These are phyloP conservation scores for Drosophila burlai DNA, from an alignment of 1,140 invertebrate species.

Conservation along the genomic window DNA sequence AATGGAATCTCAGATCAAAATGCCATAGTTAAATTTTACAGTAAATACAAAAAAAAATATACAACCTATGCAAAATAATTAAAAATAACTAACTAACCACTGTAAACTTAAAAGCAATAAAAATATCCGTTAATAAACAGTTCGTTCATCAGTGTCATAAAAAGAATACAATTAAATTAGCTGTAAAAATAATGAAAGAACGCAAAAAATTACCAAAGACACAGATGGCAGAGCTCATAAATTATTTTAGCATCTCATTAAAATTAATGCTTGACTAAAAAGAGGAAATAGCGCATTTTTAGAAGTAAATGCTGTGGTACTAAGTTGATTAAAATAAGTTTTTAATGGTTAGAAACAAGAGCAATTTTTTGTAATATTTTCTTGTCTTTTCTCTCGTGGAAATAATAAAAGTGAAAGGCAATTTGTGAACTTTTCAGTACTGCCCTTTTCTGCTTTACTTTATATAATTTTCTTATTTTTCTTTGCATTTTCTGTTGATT, in stretches of 20 bases:
- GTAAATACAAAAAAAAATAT: too few relatives aligned
- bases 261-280: slow-evolving; percentile 1
- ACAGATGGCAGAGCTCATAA: neutral
- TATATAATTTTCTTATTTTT: neutral
- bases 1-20: too few relatives aligned
- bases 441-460: slow-evolving; percentile 18
- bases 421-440: slow-evolving; percentile 46
- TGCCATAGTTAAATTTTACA: too few relatives aligned
- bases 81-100: neutral
- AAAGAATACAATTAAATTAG: slow-evolving; percentile 16
- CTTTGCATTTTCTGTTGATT: slow-evolving; percentile 8
- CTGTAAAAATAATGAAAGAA: slow-evolving; percentile 18
- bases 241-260: slow-evolving; percentile 14
- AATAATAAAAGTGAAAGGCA: slow-evolving; percentile 47
- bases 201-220: slow-evolving; percentile 9
- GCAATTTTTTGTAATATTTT: neutral
- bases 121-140: slow-evolving; percentile 22
- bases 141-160: slow-evolving; percentile 19
- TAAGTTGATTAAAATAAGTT: neutral
- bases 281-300: neutral
- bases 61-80: neutral
- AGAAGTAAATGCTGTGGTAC: neutral
- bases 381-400: too few relatives aligned
- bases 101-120: slow-evolving; percentile 3
- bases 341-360: neutral